Evolutionary conservation across 2,113 vertebrate genomes (phyloP).

Genomic region (Oplegnathus fasciatus): DNA sequence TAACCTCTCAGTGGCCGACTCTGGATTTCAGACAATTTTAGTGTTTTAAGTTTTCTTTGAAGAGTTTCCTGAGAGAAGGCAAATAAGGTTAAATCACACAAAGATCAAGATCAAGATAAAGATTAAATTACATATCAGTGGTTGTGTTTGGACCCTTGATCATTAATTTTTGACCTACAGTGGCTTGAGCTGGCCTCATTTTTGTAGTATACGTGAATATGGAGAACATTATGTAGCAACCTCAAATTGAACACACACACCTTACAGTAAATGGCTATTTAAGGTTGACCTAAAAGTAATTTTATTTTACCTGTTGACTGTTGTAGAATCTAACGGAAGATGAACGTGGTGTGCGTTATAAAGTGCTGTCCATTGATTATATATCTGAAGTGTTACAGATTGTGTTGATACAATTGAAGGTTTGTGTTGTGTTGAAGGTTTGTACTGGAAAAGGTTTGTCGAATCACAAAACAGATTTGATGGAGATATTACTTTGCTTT

Average conservation of each 20-base stretch:
- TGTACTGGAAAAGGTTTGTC: not conserved
- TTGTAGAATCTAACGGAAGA: no score
- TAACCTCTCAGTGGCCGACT: not conserved
- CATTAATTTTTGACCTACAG: not conserved
- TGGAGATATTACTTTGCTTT: no score
- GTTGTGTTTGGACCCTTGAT: not conserved
- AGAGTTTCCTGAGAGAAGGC: not conserved
- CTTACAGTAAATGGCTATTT: not conserved
- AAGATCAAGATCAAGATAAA: not conserved
- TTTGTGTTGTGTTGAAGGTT: no score
- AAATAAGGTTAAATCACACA: not conserved
- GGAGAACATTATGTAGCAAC: not conserved
- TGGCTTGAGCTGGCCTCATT: not conserved
- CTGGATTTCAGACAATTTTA: not conserved
- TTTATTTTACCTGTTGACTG: not conserved
- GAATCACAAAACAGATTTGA: no score
- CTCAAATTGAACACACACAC: not conserved
- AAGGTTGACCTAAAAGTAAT: no score
- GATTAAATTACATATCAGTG: not conserved
- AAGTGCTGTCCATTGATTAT: not conserved
- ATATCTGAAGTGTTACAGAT: not conserved
- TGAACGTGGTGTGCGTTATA: no score
- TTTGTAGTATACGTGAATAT: not conserved
- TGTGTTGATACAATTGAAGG: no score
- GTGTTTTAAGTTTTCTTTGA: not conserved